A percentile compares a stretch with the other conserved stretches of the same genome.
These are phyloP conservation scores for Brachyptera putata DNA, from an alignment of 2,888 invertebrate genomes.

Conservation along the genomic window DNA sequence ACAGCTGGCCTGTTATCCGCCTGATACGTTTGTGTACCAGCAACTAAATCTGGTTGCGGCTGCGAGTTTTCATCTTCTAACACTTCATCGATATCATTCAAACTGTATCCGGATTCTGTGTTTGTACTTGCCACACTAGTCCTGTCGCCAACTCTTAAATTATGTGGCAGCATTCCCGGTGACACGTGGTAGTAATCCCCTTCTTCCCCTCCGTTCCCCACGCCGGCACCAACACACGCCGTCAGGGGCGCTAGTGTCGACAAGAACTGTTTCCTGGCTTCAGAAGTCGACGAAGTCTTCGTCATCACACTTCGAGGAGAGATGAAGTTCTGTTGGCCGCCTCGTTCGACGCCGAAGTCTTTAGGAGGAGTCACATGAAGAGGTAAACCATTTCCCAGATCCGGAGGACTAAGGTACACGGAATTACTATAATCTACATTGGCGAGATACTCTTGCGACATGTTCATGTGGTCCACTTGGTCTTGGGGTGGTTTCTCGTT, in stretches of 20 bases:
- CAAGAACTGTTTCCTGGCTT: constrained; percentile 71
- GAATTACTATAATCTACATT: constrained; percentile 13
- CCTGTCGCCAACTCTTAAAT: constrained; percentile 13
- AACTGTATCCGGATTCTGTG: constrained; percentile 59
- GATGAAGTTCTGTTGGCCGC: constrained; percentile 22
- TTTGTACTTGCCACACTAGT: constrained; percentile 41
- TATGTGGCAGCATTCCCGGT: constrained; percentile 32
- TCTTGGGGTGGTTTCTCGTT: constrained; percentile 34
- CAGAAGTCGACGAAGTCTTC: constrained; percentile 48
- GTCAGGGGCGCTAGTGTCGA: constrained; percentile 74
- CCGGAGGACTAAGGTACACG: constrained; percentile 46
- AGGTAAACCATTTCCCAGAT: constrained; percentile 50
- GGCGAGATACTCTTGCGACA: background rate
- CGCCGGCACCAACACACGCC: constrained; percentile 61
- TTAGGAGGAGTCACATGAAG: constrained; percentile 14
- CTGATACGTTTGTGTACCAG: constrained; percentile 60
- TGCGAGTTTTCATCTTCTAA: constrained; percentile 46
- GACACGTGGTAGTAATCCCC: constrained; percentile 57
- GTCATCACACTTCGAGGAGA: constrained; percentile 41
- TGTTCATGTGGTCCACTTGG: background rate
- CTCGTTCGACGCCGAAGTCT: constrained; percentile 19
- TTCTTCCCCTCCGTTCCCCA: constrained; percentile 35
- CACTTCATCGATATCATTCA: constrained; percentile 60
- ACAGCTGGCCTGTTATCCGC: constrained; percentile 33
- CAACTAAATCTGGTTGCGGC: constrained; percentile 66